Base-by-base conservation (phyloP, 2,888 invertebrate genomes). In the Standfussiana lucernea region DNA sequence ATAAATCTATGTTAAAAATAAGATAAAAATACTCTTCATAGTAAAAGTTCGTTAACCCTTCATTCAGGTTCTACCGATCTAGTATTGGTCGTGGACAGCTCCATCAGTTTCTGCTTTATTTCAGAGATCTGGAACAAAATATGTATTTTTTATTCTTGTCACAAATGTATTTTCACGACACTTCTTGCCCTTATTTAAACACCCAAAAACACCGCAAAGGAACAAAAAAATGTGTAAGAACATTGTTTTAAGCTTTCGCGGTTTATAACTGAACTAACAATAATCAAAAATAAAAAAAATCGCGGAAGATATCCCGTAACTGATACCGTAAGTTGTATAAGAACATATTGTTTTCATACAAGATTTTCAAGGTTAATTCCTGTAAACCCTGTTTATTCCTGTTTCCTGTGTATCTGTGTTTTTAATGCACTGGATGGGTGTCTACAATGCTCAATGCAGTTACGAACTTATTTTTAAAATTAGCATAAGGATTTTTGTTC, bases 41-140 rank as follows among this genome's bases (percentile, higher is more conserved):
- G n/a, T n/a, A 28, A 50, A 59, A 72, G 2, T 24, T 21, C 15
- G 1, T 40, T 15, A 40, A 37, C 2, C 2, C n/a, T 66, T 89
- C 83, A 92, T 24, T 94, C 92, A 1, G 68, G 82, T 18, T 83
- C 75, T 10, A 94, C 93, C 0, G 95, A 93, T 82, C 82, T 90
- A 10, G 86, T 88, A 85, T 96, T 95, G 10, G 94, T 92, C 0
- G 91, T 90, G 0, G 96, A 95, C 7, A 97, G 91, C 76, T 96
- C 95, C 80, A 93, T 93, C 28, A 97, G 91, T 84, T 97, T 97
- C 77, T 96, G 96, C 89, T 97, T 97, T 72, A 97, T 96, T 91
- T 97, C 96, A 2, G 97, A 90, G 80, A 97, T 97, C 97, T 97
- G 96, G 67, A 96, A 95, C 79, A 77, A 47, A 75, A 32, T 8